Evolutionary conservation across 2,797 vertebrate species (phyloP), one percentile per base, ranked within the genome.

Genomic region (Luscinia megarhynchos): DNA sequence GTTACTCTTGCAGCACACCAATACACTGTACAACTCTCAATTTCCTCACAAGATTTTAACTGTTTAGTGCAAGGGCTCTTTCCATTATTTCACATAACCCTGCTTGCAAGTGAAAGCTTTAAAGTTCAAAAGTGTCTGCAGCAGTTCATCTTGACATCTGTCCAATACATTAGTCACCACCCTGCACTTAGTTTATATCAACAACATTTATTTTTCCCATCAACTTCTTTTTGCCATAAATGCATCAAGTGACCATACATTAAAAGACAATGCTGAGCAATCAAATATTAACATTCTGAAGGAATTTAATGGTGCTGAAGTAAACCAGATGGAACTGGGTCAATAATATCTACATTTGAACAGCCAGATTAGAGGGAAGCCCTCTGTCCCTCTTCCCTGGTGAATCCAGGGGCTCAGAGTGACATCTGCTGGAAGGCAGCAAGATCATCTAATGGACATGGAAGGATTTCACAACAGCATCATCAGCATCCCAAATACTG

Each of bases 351-450:
- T 30, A 6, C 15, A 2, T 6, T 43, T 21, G 0, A 4, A n/a
- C 73, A 29, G 63, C 51, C 58, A 63, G 40, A 9, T 73, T 34
- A 67, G 46, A 82, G 63, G 81, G 67, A 46, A 46, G 5, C 53
- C 75, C 66, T 76, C 17, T 10, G 4, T 73, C 72, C 69, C 55
- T 66, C 18, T 30, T 19, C 67, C 78, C 0, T 0, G 26, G 1
- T 58, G 74, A 59, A 95, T 93, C 12, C 3, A 26, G 58, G 0
- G 11, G 84, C 83, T 91, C 95, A 91, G 87, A 84, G 91, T 86
- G 95, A 96, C 94, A 94, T 77, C 95, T 97, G 80, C 95, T 97
- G 95, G 96, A 90, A 94, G 61, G 40, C 59, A 84, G 77, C 74
- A 67, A 34, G 63, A 90, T 63, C 55, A 50, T 40, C 38, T 0